Conservation (phyloP, 1,140 invertebrate species). For the Tyrophagus putrescentiae region DNA sequence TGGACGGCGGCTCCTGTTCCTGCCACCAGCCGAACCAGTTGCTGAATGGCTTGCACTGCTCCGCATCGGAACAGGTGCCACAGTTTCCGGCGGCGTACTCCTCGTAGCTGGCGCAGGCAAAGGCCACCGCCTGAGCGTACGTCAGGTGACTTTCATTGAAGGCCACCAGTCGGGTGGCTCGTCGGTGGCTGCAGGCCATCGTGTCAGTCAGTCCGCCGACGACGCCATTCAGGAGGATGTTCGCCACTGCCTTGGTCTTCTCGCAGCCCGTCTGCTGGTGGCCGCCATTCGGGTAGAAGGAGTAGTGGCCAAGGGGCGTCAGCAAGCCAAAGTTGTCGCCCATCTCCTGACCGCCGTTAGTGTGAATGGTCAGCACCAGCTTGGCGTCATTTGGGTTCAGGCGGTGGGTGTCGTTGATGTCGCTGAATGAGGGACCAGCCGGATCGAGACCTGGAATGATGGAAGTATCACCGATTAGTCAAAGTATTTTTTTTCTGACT, state of each 20-base stretch:
- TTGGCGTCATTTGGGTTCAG: constrained; percentile 59
- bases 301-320: not conserved
- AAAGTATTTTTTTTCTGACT: too few species aligned
- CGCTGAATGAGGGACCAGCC: constrained; percentile 70
- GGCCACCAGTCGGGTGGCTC: not conserved
- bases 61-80: constrained; percentile 26
- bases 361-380: constrained; percentile 69
- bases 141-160: not conserved
- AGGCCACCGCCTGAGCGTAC: not conserved
- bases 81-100: constrained; percentile 36
- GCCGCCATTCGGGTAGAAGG: constrained; percentile 7
- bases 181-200: not conserved
- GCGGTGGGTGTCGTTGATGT: constrained; percentile 55
- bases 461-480: too few species aligned
- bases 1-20: not conserved
- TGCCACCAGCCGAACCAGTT: not conserved
- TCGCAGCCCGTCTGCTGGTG: constrained; percentile 5
- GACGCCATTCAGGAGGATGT: not conserved
- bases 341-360: constrained; percentile 29
- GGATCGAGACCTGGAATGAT: constrained; percentile 63
- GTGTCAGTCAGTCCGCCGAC: not conserved
- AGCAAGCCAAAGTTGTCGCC: not conserved
- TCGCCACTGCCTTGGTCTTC: not conserved
- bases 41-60: not conserved
- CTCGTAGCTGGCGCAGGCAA: not conserved